Evolutionary conservation across 1,140 invertebrate genomes (phyloP), one percentile per base, ranked within the genome.

Genomic region (Druon quercuslanigerum): DNA sequence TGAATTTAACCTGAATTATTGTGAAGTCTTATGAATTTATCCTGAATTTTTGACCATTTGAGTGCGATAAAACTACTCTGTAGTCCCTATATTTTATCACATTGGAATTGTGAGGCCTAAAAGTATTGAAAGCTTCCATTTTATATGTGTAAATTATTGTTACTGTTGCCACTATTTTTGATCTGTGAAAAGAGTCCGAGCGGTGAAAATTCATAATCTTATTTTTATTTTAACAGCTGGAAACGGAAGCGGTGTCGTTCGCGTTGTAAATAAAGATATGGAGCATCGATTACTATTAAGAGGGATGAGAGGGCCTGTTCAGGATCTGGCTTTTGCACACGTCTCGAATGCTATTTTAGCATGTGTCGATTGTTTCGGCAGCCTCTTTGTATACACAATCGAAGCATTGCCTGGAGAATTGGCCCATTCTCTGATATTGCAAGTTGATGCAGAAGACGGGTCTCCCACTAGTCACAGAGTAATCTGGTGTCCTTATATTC

Each of bases 401-500:
- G 94, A 94, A 84, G 93, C 94, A 25, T 92, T 92, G 66, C 91
- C 92, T 66, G 91, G 92, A 75, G 92, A 92, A 79, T 87, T 96
- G 33, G 89, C 92, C 87, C 94, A 92, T 87, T 92, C 90, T 86
- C 90, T 92, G 70, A 84, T 93, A 33, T 77, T 94, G 7, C 92
- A 92, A 85, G 90, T 93, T 20, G 90, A 92, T 50, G 86, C 88
- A 1, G 87, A 90, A 20, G 89, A 88, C 70, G 72, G 75, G 3
- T 81, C 87, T 3, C 84, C 84, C 1, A 87, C 81, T 33, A 89
- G 81, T 78, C 93, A 95, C 84, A 91, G 95, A 74, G 93, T 97
- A 4, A 96, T 98, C 81, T 99, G 97, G 97, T 98, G 97, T 90
- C 96, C 97, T 0, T 99, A 95, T 91, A 95, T 98, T 76, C 95